Evolutionary conservation across 2,113 vertebrate genomes (phyloP).

Genomic region (Caloenas nicobarica): DNA sequence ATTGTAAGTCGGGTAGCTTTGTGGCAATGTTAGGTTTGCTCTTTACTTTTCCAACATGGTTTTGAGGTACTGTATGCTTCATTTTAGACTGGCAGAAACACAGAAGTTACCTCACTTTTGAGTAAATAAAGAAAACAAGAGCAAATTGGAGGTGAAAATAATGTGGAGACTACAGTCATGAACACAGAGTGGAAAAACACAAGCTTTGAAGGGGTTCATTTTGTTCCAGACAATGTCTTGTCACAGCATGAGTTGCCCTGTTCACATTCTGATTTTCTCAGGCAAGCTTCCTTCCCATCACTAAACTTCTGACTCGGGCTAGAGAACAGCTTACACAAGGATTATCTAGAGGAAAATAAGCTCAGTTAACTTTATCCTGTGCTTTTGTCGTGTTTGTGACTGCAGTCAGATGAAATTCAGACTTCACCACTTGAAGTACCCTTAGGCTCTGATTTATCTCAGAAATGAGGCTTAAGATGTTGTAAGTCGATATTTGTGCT

Average conservation of each 20-base stretch:
- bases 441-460: conserved; percentile 5
- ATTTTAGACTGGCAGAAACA: neutral
- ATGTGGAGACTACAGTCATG: neutral
- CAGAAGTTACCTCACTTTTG: neutral
- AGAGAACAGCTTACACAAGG: neutral
- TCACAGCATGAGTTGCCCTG: neutral
- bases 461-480: neutral
- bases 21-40: neutral
- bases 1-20: neutral
- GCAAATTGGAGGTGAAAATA: neutral
- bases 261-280: neutral
- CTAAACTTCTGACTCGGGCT: neutral
- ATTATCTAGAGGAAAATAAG: neutral
- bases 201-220: neutral
- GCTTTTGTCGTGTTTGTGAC: neutral
- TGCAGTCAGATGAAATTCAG: neutral
- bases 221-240: neutral
- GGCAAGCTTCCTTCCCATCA: neutral
- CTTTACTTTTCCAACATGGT: neutral
- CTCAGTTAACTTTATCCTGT: neutral
- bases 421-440: neutral
- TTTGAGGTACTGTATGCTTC: neutral
- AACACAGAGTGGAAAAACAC: neutral
- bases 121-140: neutral
- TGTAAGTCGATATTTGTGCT: neutral